Conservation (phyloP, 2,888 invertebrate species). For the Athrips mouffetella region DNA sequence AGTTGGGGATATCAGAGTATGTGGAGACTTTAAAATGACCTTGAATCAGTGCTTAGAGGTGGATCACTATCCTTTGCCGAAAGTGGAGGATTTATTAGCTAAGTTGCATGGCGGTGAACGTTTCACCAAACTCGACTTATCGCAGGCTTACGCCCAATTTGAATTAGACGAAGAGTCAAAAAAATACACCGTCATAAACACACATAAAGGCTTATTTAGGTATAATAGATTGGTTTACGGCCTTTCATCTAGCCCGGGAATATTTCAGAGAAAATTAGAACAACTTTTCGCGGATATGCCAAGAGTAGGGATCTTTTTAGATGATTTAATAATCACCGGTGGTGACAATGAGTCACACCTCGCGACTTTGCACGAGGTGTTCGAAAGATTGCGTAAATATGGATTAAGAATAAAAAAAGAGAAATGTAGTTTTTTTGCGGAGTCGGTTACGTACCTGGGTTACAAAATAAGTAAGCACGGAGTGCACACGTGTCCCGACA, state of each 20-base stretch:
- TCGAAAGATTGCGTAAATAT: slow-evolving; percentile 17
- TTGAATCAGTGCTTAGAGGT: slow-evolving; percentile 19
- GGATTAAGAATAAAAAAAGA: slow-evolving; percentile 20
- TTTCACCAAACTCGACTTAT: slow-evolving; percentile 15
- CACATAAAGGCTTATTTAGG: slow-evolving; percentile 24
- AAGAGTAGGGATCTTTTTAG: slow-evolving; percentile 21
- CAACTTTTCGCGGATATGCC: slow-evolving; percentile 19
- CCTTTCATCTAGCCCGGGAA: slow-evolving; percentile 22
- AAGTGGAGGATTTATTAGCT: slow-evolving; percentile 19
- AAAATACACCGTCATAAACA: slow-evolving; percentile 24
- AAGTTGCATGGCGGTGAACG: slow-evolving; percentile 12
- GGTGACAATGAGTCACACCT: slow-evolving; percentile 14
- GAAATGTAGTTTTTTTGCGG: slow-evolving; percentile 22
- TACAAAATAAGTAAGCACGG: slow-evolving; percentile 18
- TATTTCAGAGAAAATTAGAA: slow-evolving; percentile 24
- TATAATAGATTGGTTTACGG: slow-evolving; percentile 27
- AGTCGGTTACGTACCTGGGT: slow-evolving; percentile 18
- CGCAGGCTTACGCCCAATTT: too few relatives aligned
- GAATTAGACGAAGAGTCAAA: slow-evolving; percentile 19
- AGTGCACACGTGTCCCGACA: slow-evolving; percentile 25
- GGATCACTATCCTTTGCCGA: slow-evolving; percentile 20
- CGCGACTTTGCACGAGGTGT: slow-evolving; percentile 18
- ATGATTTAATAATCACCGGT: slow-evolving; percentile 24
- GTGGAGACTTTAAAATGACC: slow-evolving; percentile 19
- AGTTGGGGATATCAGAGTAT: slow-evolving; percentile 21